Percentiles rank a stretch among this genome's conserved stretches.
These are phyloP conservation scores for Montipora capitata DNA, from an alignment of 92 coral and sea anemone genomes.

Conservation along the genomic window DNA sequence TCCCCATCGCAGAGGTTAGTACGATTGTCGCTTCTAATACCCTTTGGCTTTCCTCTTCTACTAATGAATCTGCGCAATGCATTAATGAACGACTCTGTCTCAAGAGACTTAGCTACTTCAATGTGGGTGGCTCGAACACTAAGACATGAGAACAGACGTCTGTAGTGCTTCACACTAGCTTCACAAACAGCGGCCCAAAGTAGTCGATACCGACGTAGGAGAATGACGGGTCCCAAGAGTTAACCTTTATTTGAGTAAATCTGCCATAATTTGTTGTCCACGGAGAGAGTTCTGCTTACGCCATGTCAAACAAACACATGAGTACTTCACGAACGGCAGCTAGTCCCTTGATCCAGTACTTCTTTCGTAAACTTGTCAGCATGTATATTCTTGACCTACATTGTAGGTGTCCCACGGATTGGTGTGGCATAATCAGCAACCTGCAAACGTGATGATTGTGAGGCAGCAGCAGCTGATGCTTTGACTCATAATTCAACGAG, in stretches of 20 bases:
- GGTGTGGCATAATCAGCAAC: constrained; percentile 45
- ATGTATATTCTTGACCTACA: constrained; percentile 41
- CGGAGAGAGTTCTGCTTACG: constrained; percentile 33
- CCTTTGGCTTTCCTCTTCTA: constrained; percentile 30
- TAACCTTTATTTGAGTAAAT: constrained; percentile 33
- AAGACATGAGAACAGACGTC: constrained; percentile 44
- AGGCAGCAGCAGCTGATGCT: constrained; percentile 55
- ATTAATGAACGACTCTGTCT: constrained; percentile 45
- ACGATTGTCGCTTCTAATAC: too few species aligned
- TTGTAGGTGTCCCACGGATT: constrained; percentile 46
- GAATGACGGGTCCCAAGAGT: constrained; percentile 54
- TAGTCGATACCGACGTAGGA: too few species aligned
- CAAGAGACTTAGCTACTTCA: not conserved
- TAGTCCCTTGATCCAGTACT: constrained; percentile 60
- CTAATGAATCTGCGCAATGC: constrained; percentile 43
- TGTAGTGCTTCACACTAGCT: constrained; percentile 45
- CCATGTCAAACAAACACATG: constrained; percentile 31
- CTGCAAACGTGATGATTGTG: constrained; percentile 23
- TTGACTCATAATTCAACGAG: constrained; percentile 7
- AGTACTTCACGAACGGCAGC: constrained; percentile 58
- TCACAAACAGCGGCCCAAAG: constrained; percentile 4
- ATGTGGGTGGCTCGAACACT: constrained; percentile 32
- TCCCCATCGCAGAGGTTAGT: constrained; percentile 10
- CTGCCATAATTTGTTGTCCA: constrained; percentile 41
- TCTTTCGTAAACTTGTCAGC: constrained; percentile 42